Evolutionary conservation across 1,140 invertebrate genomes (phyloP).

Genomic region (Teleogryllus occipitalis): DNA sequence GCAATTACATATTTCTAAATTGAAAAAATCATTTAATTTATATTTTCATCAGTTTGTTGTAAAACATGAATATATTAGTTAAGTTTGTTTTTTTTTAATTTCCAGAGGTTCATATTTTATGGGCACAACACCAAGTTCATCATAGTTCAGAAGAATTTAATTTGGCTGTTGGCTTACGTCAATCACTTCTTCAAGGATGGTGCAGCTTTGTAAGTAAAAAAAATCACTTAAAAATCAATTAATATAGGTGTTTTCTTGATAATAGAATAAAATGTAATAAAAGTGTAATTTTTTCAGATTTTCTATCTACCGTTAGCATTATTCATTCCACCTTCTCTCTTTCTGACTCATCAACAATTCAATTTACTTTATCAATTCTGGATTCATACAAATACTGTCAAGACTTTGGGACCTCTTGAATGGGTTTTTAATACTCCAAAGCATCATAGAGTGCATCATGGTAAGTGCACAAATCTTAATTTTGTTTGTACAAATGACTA

Average conservation of each 20-base stretch:
- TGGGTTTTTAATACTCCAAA: constrained; percentile 80
- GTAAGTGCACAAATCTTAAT: constrained; percentile 39
- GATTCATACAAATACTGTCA: constrained; percentile 79
- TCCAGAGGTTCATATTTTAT: constrained; percentile 80
- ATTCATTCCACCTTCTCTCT: constrained; percentile 73
- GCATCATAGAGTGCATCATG: constrained; percentile 85
- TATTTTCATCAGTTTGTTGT: no score
- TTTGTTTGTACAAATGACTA: background rate
- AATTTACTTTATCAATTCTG: constrained; percentile 86
- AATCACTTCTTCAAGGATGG: constrained; percentile 74
- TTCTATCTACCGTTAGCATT: constrained; percentile 81
- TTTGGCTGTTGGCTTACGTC: constrained; percentile 75
- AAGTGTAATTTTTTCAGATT: constrained; percentile 43
- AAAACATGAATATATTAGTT: background rate
- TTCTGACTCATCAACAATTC: constrained; percentile 75
- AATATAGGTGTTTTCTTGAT: no score
- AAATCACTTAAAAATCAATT: no score
- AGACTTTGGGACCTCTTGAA: constrained; percentile 70
- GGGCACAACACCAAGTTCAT: constrained; percentile 92
- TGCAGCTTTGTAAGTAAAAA: constrained; percentile 64
- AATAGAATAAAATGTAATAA: no score
- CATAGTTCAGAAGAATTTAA: constrained; percentile 95
- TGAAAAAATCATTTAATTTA: background rate
- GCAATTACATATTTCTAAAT: no score
- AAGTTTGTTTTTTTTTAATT: constrained; percentile 23